Evolutionary conservation across 37 sponge, comb jelly and placozoan genomes (phyloP).

Genomic region (Eunapius fragilis): DNA sequence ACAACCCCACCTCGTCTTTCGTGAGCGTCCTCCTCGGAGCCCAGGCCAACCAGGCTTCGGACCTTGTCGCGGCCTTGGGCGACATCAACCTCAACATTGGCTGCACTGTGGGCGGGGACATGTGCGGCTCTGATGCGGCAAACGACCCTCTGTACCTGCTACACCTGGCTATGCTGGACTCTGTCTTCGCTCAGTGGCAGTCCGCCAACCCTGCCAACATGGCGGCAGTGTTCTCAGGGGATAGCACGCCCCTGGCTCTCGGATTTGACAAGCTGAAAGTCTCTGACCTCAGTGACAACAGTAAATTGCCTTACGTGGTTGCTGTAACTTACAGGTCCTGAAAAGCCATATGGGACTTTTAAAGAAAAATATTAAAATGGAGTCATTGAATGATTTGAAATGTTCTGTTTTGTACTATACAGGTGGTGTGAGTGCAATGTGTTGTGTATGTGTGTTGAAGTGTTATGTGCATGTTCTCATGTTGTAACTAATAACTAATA

Average conservation of each 20-base stretch:
- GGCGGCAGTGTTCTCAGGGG: conserved; percentile 14
- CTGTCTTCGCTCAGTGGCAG: conserved; percentile 63
- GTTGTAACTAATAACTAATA: background rate
- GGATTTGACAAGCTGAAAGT: conserved; percentile 39
- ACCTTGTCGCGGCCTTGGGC: conserved; percentile 20
- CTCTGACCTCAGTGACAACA: conserved; percentile 40
- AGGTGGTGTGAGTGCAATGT: background rate
- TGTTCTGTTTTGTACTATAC: background rate
- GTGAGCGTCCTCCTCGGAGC: conserved; percentile 21
- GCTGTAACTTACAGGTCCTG: conserved; percentile 42
- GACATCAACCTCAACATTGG: conserved; percentile 22
- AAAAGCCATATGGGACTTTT: too few species aligned
- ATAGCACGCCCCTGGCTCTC: conserved; percentile 34
- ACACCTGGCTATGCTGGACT: conserved; percentile 44
- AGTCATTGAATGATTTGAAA: background rate
- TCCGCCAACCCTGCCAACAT: background rate
- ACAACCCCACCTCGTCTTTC: background rate
- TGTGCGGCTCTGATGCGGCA: conserved; percentile 56
- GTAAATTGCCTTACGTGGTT: conserved; percentile 43
- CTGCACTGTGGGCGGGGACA: conserved; percentile 67
- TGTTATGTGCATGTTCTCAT: background rate
- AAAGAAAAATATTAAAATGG: background rate
- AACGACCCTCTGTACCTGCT: conserved; percentile 69
- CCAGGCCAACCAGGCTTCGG: conserved; percentile 13
- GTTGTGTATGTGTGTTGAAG: background rate